phyloP scores from a whole-genome alignment of 2,888 invertebrate genomes.

The Argynnis bischoffii region DNA sequence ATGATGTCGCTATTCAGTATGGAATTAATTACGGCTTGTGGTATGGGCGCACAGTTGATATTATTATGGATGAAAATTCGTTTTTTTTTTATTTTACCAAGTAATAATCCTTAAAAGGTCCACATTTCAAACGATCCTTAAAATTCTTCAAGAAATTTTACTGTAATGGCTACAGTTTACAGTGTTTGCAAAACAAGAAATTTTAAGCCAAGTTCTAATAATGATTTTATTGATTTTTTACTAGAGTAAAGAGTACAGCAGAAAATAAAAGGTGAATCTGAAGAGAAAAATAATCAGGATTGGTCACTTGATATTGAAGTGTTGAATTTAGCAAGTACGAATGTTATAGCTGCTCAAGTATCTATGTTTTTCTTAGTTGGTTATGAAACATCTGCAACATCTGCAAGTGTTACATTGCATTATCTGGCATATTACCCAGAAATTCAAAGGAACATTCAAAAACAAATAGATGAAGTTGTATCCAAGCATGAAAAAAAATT shows the following conservation, averaged over 20 bases:
- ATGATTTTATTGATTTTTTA: slow-evolving; percentile 68
- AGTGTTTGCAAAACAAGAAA: slow-evolving; percentile 49
- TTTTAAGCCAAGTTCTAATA: slow-evolving; percentile 57
- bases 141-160: slow-evolving; percentile 2
- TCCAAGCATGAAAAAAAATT: slow-evolving; percentile 58
- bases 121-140: neutral
- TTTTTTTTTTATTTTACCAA: neutral
- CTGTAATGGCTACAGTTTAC: slow-evolving; percentile 1
- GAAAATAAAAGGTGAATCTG: slow-evolving; percentile 63
- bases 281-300: slow-evolving; percentile 56
- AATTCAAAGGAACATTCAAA: slow-evolving; percentile 64
- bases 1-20: slow-evolving; percentile 18
- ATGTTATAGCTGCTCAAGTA: slow-evolving; percentile 64
- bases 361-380: slow-evolving; percentile 51
- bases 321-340: slow-evolving; percentile 55
- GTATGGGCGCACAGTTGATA: slow-evolving; percentile 16
- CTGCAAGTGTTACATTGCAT: slow-evolving; percentile 71
- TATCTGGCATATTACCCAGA: slow-evolving; percentile 71
- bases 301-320: slow-evolving; percentile 56
- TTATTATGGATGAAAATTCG: slow-evolving; percentile 10
- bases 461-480: slow-evolving; percentile 66
- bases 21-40: slow-evolving; percentile 15
- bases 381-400: slow-evolving; percentile 73
- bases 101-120: neutral
- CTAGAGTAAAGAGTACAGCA: slow-evolving; percentile 57